Base-by-base conservation (phyloP, 1,140 invertebrate species). In the Solenopsis invicta region DNA sequence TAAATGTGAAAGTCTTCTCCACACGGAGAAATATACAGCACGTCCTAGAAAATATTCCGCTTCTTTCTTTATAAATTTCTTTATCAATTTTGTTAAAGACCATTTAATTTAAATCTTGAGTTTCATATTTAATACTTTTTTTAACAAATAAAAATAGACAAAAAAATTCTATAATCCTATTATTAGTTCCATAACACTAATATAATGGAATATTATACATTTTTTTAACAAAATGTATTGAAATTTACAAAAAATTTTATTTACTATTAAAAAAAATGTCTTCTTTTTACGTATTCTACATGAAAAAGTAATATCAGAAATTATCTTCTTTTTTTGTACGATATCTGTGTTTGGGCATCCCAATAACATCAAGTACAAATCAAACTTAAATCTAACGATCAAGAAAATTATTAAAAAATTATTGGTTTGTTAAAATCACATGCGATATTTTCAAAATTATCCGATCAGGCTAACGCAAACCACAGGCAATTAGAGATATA, bases 1-100 rank as follows among this genome's bases (percentile, higher is more conserved):
- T 45, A 59, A 89, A 75, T 76, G 61, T 56, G 82, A 80, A 88
- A 80, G 52, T 72, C 48, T 37, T 84, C 74, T 87, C 56, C 29
- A 48, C 16, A 45, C 18, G 21, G 5, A 82, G n/a, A 61, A 75
- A 50, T 29, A 37, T 62, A 50, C 5, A 56, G 2, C 13, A 41
- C 16, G 18, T 82, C 12, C 37, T 84, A 74, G 29, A 50, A 82
- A 61, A 74, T 61, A 75, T 12, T 37, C 10, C 3, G 54, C 18
- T 56, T 29, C n/a, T 77, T 16, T 41, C 41, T 41, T 41, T 41
- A 41, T 41, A 41, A 41, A 34, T 66, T 21, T 41, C n/a, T 45
- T 52, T n/a, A 34, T 52, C n/a, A 77, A 48, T 62, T 45, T 45
- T 61, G n/a, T 13, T 18, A 3, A 66, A 6, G 3, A 50, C 6